These are phyloP conservation scores for Barypeithes pellucidus DNA, from an alignment of 2,888 invertebrate genomes.

Conservation along the genomic window DNA sequence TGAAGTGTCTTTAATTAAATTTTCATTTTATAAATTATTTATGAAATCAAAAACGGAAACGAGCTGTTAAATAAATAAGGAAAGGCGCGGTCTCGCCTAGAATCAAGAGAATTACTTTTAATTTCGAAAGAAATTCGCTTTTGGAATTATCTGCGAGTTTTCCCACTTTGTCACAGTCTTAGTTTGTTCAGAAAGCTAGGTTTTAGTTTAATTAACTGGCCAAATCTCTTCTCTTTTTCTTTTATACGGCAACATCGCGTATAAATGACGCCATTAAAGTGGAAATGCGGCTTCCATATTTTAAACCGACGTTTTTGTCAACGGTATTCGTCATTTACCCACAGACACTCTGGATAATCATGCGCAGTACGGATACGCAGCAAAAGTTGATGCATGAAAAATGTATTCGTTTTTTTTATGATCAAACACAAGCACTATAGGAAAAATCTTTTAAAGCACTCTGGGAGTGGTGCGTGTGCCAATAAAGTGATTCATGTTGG, in stretches of 20 bases:
- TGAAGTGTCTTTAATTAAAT: conserved; percentile 46
- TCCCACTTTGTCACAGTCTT: conserved; percentile 46
- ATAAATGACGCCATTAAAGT: conserved; percentile 11
- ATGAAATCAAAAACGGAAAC: conserved; percentile 52
- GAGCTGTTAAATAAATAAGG: conserved; percentile 54
- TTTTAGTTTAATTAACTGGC: conserved; percentile 49
- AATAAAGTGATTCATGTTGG: no score
- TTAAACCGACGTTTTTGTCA: background rate
- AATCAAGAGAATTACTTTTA: conserved; percentile 50
- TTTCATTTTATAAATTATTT: conserved; percentile 45
- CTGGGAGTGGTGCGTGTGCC: no score
- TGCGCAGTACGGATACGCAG: no score
- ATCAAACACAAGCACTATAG: no score
- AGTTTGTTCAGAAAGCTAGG: conserved; percentile 38
- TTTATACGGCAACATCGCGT: conserved; percentile 5
- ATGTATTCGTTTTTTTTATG: no score
- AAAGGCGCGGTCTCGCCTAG: conserved; percentile 24
- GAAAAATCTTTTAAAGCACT: no score
- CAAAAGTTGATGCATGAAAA: no score
- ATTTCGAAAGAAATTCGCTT: conserved; percentile 37
- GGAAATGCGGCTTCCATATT: background rate
- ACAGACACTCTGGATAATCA: no score
- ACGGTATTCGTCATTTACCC: no score
- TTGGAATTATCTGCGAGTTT: conserved; percentile 45
- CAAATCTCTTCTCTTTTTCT: conserved; percentile 26